A percentile compares a stretch with the other conserved stretches of the same genome.
Evolutionary conservation across 2,888 invertebrate genomes (phyloP).

Genomic region (Eutolmus rufibarbis): DNA sequence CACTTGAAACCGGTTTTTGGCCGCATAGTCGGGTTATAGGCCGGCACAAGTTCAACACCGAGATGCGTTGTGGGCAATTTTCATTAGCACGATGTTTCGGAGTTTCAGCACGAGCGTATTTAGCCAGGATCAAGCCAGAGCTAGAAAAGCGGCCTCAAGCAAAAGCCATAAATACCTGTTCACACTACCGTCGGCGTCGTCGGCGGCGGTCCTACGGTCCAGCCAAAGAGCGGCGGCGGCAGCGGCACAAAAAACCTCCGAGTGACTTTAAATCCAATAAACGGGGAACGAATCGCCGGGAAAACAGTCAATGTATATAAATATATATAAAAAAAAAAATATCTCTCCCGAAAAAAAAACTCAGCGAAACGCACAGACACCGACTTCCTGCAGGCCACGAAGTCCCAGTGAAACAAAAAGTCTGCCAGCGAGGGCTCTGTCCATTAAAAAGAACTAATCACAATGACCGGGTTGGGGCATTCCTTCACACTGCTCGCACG

Average conservation of each 20-base stretch:
- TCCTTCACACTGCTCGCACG: neutral
- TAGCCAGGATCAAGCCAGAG: neutral
- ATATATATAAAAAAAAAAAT: neutral
- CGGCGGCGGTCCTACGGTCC: neutral
- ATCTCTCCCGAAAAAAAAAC: neutral
- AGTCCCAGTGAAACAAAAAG: constrained; percentile 12
- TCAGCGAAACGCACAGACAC: neutral
- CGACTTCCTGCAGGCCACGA: neutral
- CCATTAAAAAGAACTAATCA: constrained; percentile 20
- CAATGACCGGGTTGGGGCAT: neutral
- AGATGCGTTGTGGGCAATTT: neutral
- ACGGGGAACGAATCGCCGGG: neutral
- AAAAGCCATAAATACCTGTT: constrained; percentile 6
- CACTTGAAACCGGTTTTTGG: neutral
- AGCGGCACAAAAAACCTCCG: neutral
- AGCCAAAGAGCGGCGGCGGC: neutral
- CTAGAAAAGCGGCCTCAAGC: neutral
- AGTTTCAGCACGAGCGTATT: neutral
- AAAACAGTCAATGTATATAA: neutral
- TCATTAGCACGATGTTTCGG: neutral
- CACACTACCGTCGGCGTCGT: neutral
- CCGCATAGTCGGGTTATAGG: neutral
- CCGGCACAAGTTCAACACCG: neutral
- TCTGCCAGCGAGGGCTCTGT: neutral
- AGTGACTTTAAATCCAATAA: constrained; percentile 18